A percentile compares a stretch with the other conserved stretches of the same genome.
phyloP scores from a whole-genome alignment of 2,888 invertebrate genomes.

The Acrobasis suavella region DNA sequence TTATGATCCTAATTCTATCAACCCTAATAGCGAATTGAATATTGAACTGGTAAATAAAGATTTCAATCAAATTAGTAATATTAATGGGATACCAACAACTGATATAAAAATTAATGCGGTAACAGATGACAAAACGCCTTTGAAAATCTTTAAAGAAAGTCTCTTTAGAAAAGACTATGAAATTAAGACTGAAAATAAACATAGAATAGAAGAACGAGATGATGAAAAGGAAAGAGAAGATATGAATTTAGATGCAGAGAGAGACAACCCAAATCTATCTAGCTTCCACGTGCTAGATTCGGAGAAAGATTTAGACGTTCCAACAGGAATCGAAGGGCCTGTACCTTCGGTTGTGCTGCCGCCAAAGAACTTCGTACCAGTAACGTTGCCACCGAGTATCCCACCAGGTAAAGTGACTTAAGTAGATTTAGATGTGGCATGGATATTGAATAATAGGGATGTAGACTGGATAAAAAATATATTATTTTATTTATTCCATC shows the following conservation, averaged over 20 bases:
- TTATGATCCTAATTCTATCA: background rate
- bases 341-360: conserved; percentile 63
- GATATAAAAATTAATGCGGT: background rate
- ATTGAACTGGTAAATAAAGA: background rate
- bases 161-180: background rate
- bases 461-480: too few species aligned
- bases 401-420: conserved; percentile 29
- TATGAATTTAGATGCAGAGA: conserved; percentile 20
- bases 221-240: conserved; percentile 24
- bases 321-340: conserved; percentile 72
- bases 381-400: conserved; percentile 30
- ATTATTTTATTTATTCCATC: too few species aligned
- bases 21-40: background rate
- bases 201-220: conserved; percentile 28
- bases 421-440: too few species aligned
- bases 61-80: background rate
- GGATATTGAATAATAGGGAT: too few species aligned
- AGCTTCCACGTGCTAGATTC: conserved; percentile 70
- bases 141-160: background rate
- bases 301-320: conserved; percentile 74
- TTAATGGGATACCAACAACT: background rate
- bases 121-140: background rate
- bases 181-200: conserved; percentile 16
- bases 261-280: conserved; percentile 55
- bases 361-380: conserved; percentile 49